These are phyloP conservation scores for Chironomus tentans DNA, from an alignment of 2,888 invertebrate genomes.

Conservation along the genomic window DNA sequence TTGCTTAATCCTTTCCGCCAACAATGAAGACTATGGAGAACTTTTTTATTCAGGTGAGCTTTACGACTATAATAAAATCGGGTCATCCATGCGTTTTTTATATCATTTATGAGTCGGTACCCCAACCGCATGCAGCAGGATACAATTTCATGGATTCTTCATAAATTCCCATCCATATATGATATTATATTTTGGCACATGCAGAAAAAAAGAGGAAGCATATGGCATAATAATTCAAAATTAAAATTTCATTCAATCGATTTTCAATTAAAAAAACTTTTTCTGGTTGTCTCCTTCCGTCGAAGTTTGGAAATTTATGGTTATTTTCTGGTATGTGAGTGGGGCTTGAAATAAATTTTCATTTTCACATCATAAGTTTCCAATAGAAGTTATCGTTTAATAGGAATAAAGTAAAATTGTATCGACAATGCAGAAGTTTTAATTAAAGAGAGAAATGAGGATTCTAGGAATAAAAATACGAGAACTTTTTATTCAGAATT, in stretches of 20 bases:
- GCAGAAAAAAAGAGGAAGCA: not conserved
- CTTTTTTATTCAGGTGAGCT: slow-evolving; percentile 6
- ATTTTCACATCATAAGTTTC: too few species aligned
- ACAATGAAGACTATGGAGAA: not conserved
- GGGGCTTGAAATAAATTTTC: not conserved
- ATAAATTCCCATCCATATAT: too few species aligned
- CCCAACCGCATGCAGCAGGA: not conserved
- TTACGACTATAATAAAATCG: not conserved
- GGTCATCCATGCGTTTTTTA: not conserved
- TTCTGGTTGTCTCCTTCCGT: not conserved
- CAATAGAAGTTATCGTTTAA: too few species aligned
- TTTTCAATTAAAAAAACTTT: slow-evolving; percentile 19
- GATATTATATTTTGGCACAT: too few species aligned
- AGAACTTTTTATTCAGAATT: too few species aligned
- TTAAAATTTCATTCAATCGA: slow-evolving; percentile 9
- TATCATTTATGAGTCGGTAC: not conserved
- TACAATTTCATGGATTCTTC: not conserved
- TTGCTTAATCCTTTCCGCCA: not conserved
- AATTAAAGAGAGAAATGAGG: too few species aligned
- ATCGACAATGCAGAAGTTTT: too few species aligned
- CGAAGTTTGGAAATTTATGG: not conserved
- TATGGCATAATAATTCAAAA: not conserved
- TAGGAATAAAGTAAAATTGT: too few species aligned
- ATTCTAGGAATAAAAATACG: too few species aligned
- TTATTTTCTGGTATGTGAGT: not conserved